Conservation (phyloP, 2,888 invertebrate genomes). For the Napeogenes inachia region DNA sequence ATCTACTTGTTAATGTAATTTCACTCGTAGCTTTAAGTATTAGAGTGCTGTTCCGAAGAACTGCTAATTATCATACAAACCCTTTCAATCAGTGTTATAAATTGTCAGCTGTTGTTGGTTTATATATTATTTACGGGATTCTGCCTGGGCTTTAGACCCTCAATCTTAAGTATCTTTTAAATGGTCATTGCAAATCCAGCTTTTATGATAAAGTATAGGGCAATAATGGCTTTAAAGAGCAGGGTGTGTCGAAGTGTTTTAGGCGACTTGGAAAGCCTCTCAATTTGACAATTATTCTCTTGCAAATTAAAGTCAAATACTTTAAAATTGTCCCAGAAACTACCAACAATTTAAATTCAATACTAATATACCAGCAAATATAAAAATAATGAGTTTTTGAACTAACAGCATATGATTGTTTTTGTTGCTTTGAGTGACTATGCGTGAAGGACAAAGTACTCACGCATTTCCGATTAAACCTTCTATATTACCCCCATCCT, state of each 20-base stretch:
- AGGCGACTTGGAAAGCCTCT: neutral
- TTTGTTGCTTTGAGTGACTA: constrained; percentile 25
- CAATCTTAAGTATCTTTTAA: constrained; percentile 21
- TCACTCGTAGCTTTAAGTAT: constrained; percentile 14
- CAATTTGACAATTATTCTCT: neutral
- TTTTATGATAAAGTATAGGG: neutral
- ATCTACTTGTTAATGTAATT: constrained; percentile 29
- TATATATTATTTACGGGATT: constrained; percentile 63
- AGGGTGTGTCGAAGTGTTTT: neutral
- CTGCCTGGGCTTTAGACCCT: constrained; percentile 50
- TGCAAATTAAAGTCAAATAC: neutral
- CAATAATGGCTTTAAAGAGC: neutral
- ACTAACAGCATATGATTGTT: constrained; percentile 23
- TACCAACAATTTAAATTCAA: too few relatives aligned
- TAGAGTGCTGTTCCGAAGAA: constrained; percentile 24
- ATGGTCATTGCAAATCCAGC: constrained; percentile 15
- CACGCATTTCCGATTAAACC: constrained; percentile 68
- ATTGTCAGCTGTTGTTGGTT: constrained; percentile 65
- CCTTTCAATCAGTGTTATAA: constrained; percentile 46
- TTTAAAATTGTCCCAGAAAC: too few relatives aligned
- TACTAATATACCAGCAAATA: neutral
- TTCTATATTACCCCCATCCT: constrained; percentile 55
- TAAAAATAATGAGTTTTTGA: neutral
- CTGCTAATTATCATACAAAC: constrained; percentile 28
- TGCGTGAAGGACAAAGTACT: constrained; percentile 31